These are phyloP conservation scores for Drosophila siamana DNA, from an alignment of 2,888 invertebrate species.

Conservation along the genomic window DNA sequence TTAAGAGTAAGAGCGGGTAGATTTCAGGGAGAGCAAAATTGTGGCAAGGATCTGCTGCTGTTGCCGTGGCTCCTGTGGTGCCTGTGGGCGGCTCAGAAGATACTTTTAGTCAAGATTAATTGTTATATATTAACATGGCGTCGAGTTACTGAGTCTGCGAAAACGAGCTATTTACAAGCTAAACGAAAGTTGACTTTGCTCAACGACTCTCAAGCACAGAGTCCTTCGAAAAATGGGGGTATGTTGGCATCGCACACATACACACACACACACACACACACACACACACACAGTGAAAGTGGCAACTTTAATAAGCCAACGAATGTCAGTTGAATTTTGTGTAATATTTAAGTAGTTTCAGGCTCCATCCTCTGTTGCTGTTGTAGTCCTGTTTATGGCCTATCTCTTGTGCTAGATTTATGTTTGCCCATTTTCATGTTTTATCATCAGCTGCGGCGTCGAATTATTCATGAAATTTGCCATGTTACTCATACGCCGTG, in stretches of 20 bases:
- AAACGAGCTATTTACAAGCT: conserved; percentile 84
- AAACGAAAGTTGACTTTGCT: conserved; percentile 83
- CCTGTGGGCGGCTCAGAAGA: conserved; percentile 64
- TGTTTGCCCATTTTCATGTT: conserved; percentile 77
- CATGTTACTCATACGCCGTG: conserved; percentile 76
- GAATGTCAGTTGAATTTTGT: conserved; percentile 34
- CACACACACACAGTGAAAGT: conserved; percentile 2
- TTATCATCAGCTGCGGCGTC: conserved; percentile 77
- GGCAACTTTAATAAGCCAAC: conserved; percentile 63
- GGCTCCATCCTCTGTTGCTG: neutral
- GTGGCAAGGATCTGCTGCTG: conserved; percentile 14
- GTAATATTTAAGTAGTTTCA: conserved; percentile 64
- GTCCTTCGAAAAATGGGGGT: neutral
- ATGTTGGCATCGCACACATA: neutral
- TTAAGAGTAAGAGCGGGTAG: conserved; percentile 38
- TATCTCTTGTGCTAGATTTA: conserved; percentile 67
- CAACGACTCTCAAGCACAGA: conserved; percentile 55
- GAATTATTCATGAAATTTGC: conserved; percentile 82
- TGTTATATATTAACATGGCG: conserved; percentile 83
- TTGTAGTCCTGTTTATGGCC: conserved; percentile 57
- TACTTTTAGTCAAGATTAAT: conserved; percentile 83
- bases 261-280: no score
- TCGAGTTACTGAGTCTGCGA: conserved; percentile 81
- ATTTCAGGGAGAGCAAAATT: neutral
- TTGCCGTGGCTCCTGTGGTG: conserved; percentile 23